A percentile compares a stretch with the other conserved stretches of the same genome.
These are phyloP conservation scores for Turritopsis dohrnii DNA, from an alignment of 30 jellyfish, hydroid and myxozoan genomes.

Conservation along the genomic window DNA sequence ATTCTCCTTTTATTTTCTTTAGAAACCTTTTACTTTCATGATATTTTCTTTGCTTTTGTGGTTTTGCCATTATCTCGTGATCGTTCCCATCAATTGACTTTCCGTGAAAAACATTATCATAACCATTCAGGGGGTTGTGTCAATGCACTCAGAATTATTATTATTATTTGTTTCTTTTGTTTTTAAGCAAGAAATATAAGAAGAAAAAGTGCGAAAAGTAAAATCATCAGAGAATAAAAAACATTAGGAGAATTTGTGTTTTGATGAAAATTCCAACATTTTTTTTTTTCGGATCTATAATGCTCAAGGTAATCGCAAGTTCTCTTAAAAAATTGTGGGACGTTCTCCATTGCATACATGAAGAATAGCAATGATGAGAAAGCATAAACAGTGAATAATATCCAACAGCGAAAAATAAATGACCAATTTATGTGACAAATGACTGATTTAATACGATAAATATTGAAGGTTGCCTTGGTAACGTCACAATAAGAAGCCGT, in stretches of 20 bases:
- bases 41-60: neutral
- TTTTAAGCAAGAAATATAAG: too few species aligned
- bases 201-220: neutral
- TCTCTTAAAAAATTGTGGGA: too few species aligned
- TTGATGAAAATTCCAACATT: neutral
- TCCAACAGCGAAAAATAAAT: neutral
- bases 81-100: neutral
- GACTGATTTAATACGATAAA: neutral
- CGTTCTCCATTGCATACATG: neutral
- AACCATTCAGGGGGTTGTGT: neutral
- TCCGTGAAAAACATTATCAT: neutral
- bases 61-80: neutral
- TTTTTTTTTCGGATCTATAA: neutral
- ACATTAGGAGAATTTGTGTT: neutral
- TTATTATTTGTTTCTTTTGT: too few species aligned
- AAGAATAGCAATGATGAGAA: neutral
- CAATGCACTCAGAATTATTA: too few species aligned
- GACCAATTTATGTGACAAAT: neutral
- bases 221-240: too few species aligned
- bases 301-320: too few species aligned
- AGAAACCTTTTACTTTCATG: neutral
- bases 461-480: neutral
- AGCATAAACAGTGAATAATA: neutral
- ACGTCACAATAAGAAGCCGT: neutral
- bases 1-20: neutral